Percentiles rank a stretch among this genome's conserved stretches.
Conservation (phyloP, 1,140 invertebrate species). For the Aphelenchoides avenae region DNA sequence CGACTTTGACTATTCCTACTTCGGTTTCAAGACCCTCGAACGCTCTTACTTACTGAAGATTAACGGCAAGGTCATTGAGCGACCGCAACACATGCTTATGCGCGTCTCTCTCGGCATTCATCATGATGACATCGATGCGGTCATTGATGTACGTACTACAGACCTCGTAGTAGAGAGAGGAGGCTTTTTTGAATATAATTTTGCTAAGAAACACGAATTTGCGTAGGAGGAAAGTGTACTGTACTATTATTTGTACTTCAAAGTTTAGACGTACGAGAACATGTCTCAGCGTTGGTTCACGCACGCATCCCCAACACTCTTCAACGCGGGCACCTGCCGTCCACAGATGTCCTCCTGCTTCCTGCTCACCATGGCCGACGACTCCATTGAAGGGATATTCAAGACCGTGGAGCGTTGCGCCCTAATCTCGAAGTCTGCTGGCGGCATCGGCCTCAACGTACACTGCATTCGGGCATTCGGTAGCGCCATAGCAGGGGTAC, state of each 20-base stretch:
- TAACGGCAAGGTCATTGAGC: conserved; percentile 84
- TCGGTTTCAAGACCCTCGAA: conserved; percentile 97
- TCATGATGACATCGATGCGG: conserved; percentile 82
- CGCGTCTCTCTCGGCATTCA: conserved; percentile 93
- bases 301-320: conserved; percentile 93
- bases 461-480: conserved; percentile 91
- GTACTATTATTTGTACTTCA: no score
- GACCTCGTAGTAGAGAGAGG: no score
- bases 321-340: conserved; percentile 82
- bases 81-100: conserved; percentile 99
- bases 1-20: conserved; percentile 95
- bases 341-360: conserved; percentile 95
- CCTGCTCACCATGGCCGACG: conserved; percentile 85
- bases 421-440: conserved; percentile 90
- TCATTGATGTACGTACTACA: conserved; percentile 74
- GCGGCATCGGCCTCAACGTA: conserved; percentile 92
- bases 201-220: no score
- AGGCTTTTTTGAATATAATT: no score
- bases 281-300: conserved; percentile 94
- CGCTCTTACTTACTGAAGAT: conserved; percentile 90
- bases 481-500: conserved; percentile 78
- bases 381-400: conserved; percentile 98
- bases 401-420: conserved; percentile 84
- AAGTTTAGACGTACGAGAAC: conserved; percentile 86
- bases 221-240: no score